phyloP scores from a whole-genome alignment of 2,888 invertebrate species.

The Tenthredo mesomela region DNA sequence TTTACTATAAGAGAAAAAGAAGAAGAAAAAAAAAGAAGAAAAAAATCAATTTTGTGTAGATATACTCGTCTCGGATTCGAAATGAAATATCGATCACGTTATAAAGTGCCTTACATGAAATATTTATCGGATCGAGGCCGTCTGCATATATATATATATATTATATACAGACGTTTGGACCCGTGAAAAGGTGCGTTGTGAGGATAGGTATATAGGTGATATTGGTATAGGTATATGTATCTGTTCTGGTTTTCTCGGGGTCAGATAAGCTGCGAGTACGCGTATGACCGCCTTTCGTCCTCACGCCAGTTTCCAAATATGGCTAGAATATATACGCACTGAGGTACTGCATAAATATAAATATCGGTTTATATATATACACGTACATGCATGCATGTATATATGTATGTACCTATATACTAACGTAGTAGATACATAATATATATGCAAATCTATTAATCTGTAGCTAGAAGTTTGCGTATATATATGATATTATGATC shows the following conservation, averaged over 20 bases:
- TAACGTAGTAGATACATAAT: neutral
- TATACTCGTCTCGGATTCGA: neutral
- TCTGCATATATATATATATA: neutral
- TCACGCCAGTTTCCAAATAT: conserved; percentile 64
- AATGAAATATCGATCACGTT: neutral
- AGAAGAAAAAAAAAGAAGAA: no score
- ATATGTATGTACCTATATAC: neutral
- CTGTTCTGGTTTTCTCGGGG: conserved; percentile 51
- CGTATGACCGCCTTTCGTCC: conserved; percentile 66
- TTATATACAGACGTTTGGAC: conserved; percentile 3
- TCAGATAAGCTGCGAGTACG: conserved; percentile 26
- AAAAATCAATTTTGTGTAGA: neutral
- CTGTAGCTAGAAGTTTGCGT: neutral
- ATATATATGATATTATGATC: neutral
- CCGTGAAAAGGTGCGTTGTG: conserved; percentile 16
- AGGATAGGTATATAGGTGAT: neutral
- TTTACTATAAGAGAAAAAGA: neutral
- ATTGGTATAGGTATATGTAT: neutral
- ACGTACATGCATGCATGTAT: no score
- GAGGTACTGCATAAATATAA: neutral
- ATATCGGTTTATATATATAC: neutral
- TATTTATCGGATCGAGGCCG: conserved; percentile 42
- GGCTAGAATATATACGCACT: conserved; percentile 60
- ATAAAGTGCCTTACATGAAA: neutral
- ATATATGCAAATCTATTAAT: neutral